These are phyloP conservation scores for Falco naumanni DNA, from an alignment of 2,797 vertebrate genomes.

Conservation along the genomic window DNA sequence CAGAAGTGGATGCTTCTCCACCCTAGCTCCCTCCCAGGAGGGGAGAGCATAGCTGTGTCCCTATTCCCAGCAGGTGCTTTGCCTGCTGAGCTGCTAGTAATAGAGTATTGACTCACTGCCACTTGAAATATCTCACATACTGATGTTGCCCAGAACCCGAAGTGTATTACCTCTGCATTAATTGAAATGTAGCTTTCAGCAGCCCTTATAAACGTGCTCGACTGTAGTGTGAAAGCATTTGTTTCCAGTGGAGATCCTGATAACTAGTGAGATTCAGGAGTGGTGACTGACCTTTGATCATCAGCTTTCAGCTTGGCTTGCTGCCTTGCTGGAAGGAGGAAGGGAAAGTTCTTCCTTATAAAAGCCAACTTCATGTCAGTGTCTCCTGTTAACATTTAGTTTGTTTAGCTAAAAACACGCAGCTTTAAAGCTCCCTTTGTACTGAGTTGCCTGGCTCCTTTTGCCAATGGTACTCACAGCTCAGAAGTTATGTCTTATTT, in stretches of 20 bases:
- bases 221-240: constrained; percentile 43
- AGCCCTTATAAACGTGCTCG: background rate
- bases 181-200: constrained; percentile 57
- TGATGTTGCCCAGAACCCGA: background rate
- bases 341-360: constrained; percentile 45
- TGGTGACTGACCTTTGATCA: constrained; percentile 53
- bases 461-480: background rate
- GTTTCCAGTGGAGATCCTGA: constrained; percentile 41
- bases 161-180: constrained; percentile 15
- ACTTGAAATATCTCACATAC: background rate
- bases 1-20: background rate
- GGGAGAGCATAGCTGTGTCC: background rate
- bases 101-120: constrained; percentile 22
- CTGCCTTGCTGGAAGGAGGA: constrained; percentile 42
- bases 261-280: constrained; percentile 43
- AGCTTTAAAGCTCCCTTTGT: background rate
- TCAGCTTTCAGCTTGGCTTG: constrained; percentile 35
- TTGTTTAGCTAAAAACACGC: constrained; percentile 8
- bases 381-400: constrained; percentile 31
- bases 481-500: constrained; percentile 7
- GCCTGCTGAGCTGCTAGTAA: background rate
- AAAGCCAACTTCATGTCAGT: constrained; percentile 43
- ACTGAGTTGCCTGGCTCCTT: background rate
- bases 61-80: background rate
- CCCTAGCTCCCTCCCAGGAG: background rate